Conservation (phyloP, 2,113 vertebrate genomes). For the Anthoscopus minutus region DNA sequence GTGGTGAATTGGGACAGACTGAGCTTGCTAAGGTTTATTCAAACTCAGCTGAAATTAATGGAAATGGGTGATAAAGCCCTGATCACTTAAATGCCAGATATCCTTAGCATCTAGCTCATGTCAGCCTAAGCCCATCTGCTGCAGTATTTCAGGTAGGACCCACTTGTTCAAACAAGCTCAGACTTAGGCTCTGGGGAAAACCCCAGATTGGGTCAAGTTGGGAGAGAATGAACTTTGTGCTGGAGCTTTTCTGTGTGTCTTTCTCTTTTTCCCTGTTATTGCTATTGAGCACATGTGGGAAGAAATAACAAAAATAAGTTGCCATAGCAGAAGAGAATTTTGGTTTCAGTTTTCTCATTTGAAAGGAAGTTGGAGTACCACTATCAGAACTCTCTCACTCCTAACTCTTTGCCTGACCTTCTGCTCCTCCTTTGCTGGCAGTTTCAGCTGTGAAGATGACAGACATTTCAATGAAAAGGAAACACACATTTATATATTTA, state of each 20-base stretch:
- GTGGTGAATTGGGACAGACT: not conserved
- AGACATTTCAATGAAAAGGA: not conserved
- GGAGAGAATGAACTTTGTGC: not conserved
- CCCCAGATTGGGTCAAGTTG: not conserved
- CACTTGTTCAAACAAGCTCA: not conserved
- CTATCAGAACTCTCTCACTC: not conserved
- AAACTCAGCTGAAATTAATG: not conserved
- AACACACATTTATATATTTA: not conserved
- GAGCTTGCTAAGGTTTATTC: not conserved
- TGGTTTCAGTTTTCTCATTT: not conserved
- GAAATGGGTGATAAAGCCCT: not conserved
- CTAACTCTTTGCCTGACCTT: not conserved
- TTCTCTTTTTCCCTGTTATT: not conserved
- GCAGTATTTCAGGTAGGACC: not conserved
- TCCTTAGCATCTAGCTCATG: not conserved
- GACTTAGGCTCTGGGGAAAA: not conserved
- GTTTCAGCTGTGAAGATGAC: not conserved
- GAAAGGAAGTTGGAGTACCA: not conserved
- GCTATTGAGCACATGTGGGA: not conserved
- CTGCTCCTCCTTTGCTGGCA: not conserved
- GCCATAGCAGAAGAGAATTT: not conserved
- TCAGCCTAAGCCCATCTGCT: slow-evolving; percentile 2
- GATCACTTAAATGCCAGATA: slow-evolving; percentile 4
- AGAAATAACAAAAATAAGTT: not conserved
- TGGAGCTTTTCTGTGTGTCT: not conserved